A percentile compares a stretch with the other conserved stretches of the same genome.
These are phyloP conservation scores for Puntigrus tetrazona DNA, from an alignment of 2,113 vertebrate species.

Conservation along the genomic window DNA sequence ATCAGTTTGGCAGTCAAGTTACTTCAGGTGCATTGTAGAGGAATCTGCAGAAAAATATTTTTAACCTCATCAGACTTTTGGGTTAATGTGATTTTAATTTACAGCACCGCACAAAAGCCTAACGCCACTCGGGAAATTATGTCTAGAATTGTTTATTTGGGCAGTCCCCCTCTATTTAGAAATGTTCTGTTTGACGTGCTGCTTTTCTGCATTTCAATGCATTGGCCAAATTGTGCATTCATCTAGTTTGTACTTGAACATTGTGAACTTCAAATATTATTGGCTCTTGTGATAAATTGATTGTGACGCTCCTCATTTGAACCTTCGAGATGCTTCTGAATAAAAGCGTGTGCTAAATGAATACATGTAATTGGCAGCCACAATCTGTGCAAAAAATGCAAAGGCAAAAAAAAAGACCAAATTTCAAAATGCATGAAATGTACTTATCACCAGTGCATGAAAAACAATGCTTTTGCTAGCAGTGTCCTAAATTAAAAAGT, in stretches of 20 bases:
- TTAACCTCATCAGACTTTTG: not conserved
- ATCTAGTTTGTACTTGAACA: not conserved
- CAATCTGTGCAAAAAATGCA: not conserved
- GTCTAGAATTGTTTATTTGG: not conserved
- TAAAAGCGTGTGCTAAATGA: not conserved
- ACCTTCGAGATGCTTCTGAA: not conserved
- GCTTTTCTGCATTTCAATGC: not conserved
- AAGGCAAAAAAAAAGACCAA: not conserved
- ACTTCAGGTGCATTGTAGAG: not conserved
- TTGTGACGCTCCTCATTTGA: not conserved
- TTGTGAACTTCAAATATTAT: not conserved
- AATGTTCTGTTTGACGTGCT: not conserved
- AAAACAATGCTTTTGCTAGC: not conserved
- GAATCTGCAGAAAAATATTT: not conserved
- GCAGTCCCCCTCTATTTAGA: not conserved
- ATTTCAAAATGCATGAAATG: not conserved
- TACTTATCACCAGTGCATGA: not conserved
- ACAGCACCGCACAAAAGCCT: not conserved
- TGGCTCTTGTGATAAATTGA: not conserved
- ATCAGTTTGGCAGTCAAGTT: conserved; percentile 1
- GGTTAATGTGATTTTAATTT: not conserved
- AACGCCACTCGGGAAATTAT: not conserved
- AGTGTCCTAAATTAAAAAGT: not conserved
- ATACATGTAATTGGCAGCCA: not conserved
- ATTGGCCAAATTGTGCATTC: not conserved